Base-by-base conservation (phyloP, 2,797 vertebrate genomes). In the Chelon labrosus region DNA sequence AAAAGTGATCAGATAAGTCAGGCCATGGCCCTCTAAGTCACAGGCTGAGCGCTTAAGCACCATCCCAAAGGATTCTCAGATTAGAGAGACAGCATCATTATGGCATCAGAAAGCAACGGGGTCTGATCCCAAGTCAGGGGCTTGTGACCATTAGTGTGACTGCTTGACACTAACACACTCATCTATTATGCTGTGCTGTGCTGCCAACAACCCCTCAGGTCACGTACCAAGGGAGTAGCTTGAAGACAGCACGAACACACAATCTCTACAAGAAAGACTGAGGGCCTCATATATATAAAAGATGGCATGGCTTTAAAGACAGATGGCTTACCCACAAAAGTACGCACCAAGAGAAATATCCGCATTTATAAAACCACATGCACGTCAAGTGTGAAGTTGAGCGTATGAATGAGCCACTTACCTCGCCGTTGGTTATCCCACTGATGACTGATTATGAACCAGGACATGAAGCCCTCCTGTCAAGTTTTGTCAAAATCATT, bases 1-100 rank as follows among this genome's bases (percentile, higher is more conserved):
- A 90, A 90, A 90, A 88, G 75, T 58, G 59, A 80, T 89, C 83
- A 87, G 83, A 92, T 92, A 88, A 89, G 79, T 84, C 67, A 78
- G 78, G 85, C 85, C 63, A 65, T 64, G 83, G 83, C 72, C 79
- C 79, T 82, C 73, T 82, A 83, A 88, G 89, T 90, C 90, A 90
- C 78, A 86, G 82, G 82, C 89, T 70, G 68, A 84, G 78, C 68
- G 82, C 84, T 88, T 68, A 72, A 78, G 69, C 80, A 77, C 61
- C 37, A 17, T 90, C 90, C 86, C 87, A 62, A 50, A 84, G 80
- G 86, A 89, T 76, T 50, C 64, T 53, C 25, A 70, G 85, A 93
- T 91, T 89, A 84, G 65, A 87, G 68, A 76, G 83, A 86, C 86
- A 64, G 80, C 80, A 87, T 88, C 87, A 85, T 89, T 89, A 91